Base-by-base conservation (phyloP, 2,888 invertebrate genomes). In the Crematogaster levior region DNA sequence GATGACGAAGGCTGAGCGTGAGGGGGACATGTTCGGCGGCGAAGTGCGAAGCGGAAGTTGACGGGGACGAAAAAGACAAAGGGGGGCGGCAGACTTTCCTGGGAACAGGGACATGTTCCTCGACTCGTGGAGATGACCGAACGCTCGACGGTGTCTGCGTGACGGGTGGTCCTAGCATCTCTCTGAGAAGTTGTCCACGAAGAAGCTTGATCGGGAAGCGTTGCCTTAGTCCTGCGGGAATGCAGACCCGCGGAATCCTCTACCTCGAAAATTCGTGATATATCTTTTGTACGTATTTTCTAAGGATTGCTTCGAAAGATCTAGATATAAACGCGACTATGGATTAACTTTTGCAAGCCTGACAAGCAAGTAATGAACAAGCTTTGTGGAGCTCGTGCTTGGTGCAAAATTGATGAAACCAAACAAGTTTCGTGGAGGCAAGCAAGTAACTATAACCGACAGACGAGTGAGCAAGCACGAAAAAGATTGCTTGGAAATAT, bases 241-340 rank as follows among this genome's bases (percentile, higher is more conserved):
- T 51, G 40, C 58, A 46, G 56, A 46, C 30, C 63, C 80, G 53
- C 21, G 61, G 24, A 85, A 88, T 83, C 86, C 65, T 80, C 88
- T 88, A 88, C 89, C 88, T 89, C 89, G 77, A 84, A 65, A 70
- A 70, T 87, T 80, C 86, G 81, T 88, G 83, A 89, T 89, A 89
- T 89, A 89, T 89, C 74, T 86, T 89, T 89, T 86, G 72, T 84
- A 88, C 79, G 81, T 85, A 89, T 86, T 77, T 87, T 89, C 68
- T 84, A 89, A 80, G 61, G 30, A 46, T 65, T 43, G 77, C 70
- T 43, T 40, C 21, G 27, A 24, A 72, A 68, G 53, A 40, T 24
- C 48, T 74, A 24, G 18, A 48, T 74, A 15, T 46, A 63, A 75
- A 48, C 60, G 60, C 37, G n/a, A 48, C 18, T 12, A 18, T 24